Conservation (phyloP, 2,888 invertebrate species). For the Eulithis prunata region DNA sequence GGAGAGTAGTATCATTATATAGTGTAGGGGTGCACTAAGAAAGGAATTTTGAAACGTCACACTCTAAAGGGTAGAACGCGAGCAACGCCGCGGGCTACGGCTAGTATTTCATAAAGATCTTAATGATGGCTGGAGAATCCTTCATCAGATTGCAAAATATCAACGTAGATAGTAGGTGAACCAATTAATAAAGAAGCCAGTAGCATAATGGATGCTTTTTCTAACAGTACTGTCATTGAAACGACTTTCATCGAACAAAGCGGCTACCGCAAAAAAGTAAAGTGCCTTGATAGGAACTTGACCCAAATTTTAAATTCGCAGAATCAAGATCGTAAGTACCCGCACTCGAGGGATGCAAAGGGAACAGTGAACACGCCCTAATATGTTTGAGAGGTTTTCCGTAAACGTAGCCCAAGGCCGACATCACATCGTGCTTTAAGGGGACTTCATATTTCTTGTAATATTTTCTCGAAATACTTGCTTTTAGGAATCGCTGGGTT, state of each 20-base stretch:
- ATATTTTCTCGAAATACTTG: constrained; percentile 10
- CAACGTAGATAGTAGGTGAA: neutral
- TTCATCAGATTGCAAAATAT: neutral
- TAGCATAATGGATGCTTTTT: neutral
- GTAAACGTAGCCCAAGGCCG: constrained; percentile 32
- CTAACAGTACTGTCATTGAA: neutral
- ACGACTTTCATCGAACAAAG: neutral
- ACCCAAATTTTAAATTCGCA: constrained; percentile 18
- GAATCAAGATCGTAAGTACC: constrained; percentile 15
- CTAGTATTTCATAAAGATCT: no score
- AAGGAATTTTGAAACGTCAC: no score
- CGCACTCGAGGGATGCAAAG: constrained; percentile 15
- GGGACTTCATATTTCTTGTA: constrained; percentile 17
- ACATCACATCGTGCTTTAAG: constrained; percentile 27
- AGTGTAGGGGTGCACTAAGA: no score
- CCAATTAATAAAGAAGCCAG: neutral
- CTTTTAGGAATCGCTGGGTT: constrained; percentile 10
- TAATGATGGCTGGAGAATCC: constrained; percentile 1
- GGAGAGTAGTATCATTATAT: no score
- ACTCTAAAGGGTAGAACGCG: no score
- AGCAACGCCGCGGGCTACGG: no score
- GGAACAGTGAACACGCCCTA: constrained; percentile 16
- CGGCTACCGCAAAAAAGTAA: constrained; percentile 4
- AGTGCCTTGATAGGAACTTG: constrained; percentile 6
- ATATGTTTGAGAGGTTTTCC: constrained; percentile 24